Conservation (phyloP, 2,888 invertebrate species). For the Seladonia tumulorum region DNA sequence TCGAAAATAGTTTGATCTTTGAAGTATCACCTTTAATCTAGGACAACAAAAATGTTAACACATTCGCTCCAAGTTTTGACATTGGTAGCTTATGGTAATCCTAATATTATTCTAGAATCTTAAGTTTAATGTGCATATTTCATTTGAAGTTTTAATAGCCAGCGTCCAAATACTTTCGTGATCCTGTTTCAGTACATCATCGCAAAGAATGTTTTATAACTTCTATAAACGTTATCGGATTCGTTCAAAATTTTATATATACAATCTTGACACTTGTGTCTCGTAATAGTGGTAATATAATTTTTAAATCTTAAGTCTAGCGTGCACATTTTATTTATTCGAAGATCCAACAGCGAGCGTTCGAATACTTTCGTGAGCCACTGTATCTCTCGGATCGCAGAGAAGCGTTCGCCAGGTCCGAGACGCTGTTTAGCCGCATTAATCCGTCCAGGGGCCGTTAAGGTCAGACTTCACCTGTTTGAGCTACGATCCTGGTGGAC, state of each 20-base stretch:
- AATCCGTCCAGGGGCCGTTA: constrained; percentile 49
- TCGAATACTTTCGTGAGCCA: not conserved
- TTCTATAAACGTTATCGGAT: not conserved
- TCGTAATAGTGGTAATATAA: not conserved
- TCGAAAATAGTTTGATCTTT: not conserved
- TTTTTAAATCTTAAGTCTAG: no score
- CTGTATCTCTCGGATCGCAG: not conserved
- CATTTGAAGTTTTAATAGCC: no score
- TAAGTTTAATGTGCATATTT: no score
- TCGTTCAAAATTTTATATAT: not conserved
- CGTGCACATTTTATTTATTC: not conserved
- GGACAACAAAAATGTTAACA: not conserved
- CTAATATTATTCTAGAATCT: no score
- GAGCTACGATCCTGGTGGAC: constrained; percentile 48
- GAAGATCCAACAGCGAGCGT: not conserved
- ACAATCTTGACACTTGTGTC: not conserved
- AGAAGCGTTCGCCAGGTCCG: not conserved
- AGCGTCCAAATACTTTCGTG: no score
- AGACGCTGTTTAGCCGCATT: constrained; percentile 45
- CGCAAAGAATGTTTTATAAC: not conserved
- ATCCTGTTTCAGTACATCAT: no score
- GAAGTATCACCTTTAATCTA: not conserved
- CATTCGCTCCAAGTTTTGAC: not conserved
- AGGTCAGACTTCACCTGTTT: constrained; percentile 66
- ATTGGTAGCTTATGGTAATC: no score